Evolutionary conservation across 2,113 vertebrate genomes (phyloP), one percentile per base, ranked within the genome.

Genomic region (Paracanthobrama guichenoti): DNA sequence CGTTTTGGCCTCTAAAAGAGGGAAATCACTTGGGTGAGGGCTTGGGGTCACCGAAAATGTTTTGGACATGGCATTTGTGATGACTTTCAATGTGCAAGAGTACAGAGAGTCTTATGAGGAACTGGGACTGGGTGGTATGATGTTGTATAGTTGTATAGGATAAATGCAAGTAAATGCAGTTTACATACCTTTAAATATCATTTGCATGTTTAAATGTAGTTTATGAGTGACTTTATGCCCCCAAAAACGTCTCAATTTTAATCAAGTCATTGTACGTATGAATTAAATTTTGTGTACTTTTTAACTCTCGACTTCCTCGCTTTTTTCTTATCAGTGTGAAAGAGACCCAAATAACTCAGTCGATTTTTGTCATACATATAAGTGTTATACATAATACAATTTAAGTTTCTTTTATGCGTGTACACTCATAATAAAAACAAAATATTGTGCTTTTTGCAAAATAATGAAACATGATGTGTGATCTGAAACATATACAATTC

Each of bases 11-110:
- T 66, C 60, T 66, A 35, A 80, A 64, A 66, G 26, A 50, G 60
- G 20, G 44, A 50, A 80, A 80, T 80, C 78, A 80, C 78, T 80
- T 64, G 66, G 77, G 60, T 48, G 24, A 66, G 78, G 44, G 26
- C 44, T 28, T 48, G 26, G 44, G 78, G 60, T 80, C 60, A 67
- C 35, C 6, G 2, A 14, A 80, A 80, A 46, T 2, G 59, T 50
- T 80, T 31, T 46, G 66, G 42, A 44, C 60, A 66, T 22, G 4
- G 44, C 26, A 50, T 80, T 80, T 80, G 44, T 50, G 67, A 66
- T 79, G 39, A 46, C 77, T 64, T 64, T n/a, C 39, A 64, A 48
- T 48, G 24, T 64, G 78, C 10, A 50, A 66, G 42, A 18, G 12
- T n/a, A 53, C n/a, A 75, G 35, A 62, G 9, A 67, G 50, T 48